Evolutionary conservation across 37 sponge, comb jelly and placozoan genomes (phyloP).

Genomic region (Petrosia ficiformis): DNA sequence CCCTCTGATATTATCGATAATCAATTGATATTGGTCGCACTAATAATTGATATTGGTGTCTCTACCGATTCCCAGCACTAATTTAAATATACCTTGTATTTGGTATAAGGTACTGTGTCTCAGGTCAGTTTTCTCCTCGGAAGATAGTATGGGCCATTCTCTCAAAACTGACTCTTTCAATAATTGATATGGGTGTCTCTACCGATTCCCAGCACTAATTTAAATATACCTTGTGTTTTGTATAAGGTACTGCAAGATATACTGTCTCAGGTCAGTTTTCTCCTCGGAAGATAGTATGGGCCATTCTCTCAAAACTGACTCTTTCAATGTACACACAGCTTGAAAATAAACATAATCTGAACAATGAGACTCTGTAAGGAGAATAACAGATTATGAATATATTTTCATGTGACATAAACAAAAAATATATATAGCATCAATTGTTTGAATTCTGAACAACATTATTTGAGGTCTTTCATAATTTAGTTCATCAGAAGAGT

Average conservation of each 20-base stretch:
- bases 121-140: constrained; percentile 22
- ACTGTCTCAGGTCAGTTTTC: constrained; percentile 21
- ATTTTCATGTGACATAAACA: not conserved
- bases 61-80: no score
- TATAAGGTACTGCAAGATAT: constrained; percentile 46
- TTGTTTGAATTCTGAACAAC: not conserved
- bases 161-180: constrained; percentile 54
- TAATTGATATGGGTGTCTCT: no score
- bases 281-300: constrained; percentile 21
- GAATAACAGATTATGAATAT: no score
- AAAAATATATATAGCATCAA: no score
- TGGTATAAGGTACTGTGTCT: not conserved
- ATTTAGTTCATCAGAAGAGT: no score
- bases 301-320: constrained; percentile 72
- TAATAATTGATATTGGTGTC: no score
- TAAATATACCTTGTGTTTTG: constrained; percentile 7
- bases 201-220: no score
- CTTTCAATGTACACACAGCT: constrained; percentile 63
- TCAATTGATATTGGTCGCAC: no score
- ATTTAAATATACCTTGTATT: not conserved
- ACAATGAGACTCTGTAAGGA: constrained; percentile 24
- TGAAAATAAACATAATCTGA: constrained; percentile 65
- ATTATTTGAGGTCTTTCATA: not conserved
- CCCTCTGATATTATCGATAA: no score
- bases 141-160: constrained; percentile 63